Evolutionary conservation across 2,888 invertebrate species (phyloP).

Genomic region (Linnaemya vulpina): DNA sequence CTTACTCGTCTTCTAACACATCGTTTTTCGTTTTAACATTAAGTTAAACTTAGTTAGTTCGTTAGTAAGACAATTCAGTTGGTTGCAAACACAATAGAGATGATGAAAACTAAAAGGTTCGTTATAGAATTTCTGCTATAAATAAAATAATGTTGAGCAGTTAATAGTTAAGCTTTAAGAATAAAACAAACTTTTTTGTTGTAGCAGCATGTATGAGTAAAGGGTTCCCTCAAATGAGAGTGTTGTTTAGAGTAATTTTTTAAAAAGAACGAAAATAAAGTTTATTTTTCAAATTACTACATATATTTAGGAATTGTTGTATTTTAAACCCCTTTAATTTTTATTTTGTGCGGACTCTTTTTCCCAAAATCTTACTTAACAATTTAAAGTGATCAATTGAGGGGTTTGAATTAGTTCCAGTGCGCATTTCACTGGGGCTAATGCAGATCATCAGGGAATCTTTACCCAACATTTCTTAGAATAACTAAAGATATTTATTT

Average conservation of each 20-base stretch:
- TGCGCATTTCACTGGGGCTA: too few species aligned
- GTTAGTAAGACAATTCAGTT: constrained; percentile 56
- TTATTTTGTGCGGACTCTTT: too few species aligned
- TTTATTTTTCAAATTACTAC: too few species aligned
- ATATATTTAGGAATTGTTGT: too few species aligned
- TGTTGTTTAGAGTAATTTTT: neutral
- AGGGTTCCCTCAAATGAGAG: constrained; percentile 5
- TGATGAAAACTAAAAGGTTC: constrained; percentile 40
- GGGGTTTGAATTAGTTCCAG: too few species aligned
- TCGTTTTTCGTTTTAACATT: constrained; percentile 18
- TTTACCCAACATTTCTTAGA: too few species aligned
- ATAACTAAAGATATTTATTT: too few species aligned
- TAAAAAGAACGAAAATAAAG: neutral
- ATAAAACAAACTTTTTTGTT: neutral
- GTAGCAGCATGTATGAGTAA: neutral
- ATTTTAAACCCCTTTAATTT: too few species aligned
- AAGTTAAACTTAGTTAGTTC: constrained; percentile 54
- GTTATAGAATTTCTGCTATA: constrained; percentile 52
- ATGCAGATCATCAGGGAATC: too few species aligned
- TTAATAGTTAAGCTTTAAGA: constrained; percentile 28
- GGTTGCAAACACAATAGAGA: constrained; percentile 36
- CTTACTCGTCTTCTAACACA: constrained; percentile 16
- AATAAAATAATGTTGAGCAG: constrained; percentile 35
- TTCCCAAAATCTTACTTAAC: too few species aligned
- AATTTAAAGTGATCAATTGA: too few species aligned